A percentile compares a stretch with the other conserved stretches of the same genome.
Evolutionary conservation across 2,888 invertebrate genomes (phyloP).

Genomic region (Ectropis crepuscularia): DNA sequence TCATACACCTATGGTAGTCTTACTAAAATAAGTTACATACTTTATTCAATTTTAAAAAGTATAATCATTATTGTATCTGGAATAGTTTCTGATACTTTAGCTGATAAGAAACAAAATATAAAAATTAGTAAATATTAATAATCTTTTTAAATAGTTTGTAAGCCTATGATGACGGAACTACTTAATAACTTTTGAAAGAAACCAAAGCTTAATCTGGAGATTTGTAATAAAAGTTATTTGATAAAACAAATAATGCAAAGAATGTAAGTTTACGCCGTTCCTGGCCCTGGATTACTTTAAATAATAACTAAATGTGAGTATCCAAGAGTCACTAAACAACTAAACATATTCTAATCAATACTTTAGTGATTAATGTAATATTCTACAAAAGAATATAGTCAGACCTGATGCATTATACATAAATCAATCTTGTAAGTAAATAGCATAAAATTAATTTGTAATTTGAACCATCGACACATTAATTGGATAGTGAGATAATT

Average conservation of each 20-base stretch:
- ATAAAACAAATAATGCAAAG: conserved; percentile 18
- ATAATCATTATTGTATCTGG: conserved; percentile 28
- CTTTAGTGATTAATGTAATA: conserved; percentile 10
- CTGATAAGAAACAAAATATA: conserved; percentile 36
- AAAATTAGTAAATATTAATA: conserved; percentile 38
- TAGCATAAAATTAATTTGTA: conserved; percentile 8
- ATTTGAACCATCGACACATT: conserved; percentile 12
- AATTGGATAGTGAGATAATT: conserved; percentile 8
- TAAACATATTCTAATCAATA: conserved; percentile 25
- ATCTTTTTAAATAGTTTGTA: conserved; percentile 38
- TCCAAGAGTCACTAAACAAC: conserved; percentile 22
- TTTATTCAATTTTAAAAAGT: conserved; percentile 21
- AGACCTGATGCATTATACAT: conserved; percentile 14
- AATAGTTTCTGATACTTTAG: conserved; percentile 42
- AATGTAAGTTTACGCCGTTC: not conserved
- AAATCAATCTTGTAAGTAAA: conserved; percentile 11
- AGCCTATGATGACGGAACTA: conserved; percentile 40
- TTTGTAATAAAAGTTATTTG: conserved; percentile 26
- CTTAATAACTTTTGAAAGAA: conserved; percentile 34
- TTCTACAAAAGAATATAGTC: conserved; percentile 10
- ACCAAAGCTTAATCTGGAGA: conserved; percentile 43
- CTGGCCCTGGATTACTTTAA: conserved; percentile 21
- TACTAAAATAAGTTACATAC: conserved; percentile 28
- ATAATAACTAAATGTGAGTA: conserved; percentile 19
- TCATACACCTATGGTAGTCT: conserved; percentile 22